Conservation (phyloP, 2,888 invertebrate species). For the Zygaena filipendulae region DNA sequence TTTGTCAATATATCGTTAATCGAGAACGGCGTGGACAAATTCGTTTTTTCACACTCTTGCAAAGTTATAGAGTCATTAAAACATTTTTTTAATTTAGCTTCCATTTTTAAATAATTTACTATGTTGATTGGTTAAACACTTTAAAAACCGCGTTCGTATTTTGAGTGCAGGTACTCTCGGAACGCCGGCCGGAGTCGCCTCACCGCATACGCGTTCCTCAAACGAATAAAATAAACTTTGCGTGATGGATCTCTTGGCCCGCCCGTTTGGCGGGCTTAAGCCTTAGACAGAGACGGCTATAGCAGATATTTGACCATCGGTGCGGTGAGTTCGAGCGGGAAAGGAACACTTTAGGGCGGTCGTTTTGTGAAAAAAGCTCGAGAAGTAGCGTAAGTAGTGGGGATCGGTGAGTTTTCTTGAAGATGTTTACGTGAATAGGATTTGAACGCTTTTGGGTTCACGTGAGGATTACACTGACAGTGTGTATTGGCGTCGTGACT, state of each 20-base stretch:
- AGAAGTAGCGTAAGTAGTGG: constrained; percentile 64
- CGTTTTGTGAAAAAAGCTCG: constrained; percentile 59
- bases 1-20: constrained; percentile 78
- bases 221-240: constrained; percentile 68
- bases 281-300: constrained; percentile 45
- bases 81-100: constrained; percentile 49
- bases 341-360: constrained; percentile 32
- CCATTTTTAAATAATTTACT: constrained; percentile 41
- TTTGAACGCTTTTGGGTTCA: constrained; percentile 49
- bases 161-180: no score
- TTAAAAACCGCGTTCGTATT: no score
- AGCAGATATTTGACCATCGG: constrained; percentile 11
- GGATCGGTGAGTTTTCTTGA: constrained; percentile 67
- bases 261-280: constrained; percentile 55
- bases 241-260: constrained; percentile 61
- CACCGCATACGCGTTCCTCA: constrained; percentile 60
- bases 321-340: constrained; percentile 27
- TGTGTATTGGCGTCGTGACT: constrained; percentile 28
- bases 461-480: constrained; percentile 28
- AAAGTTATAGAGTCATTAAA: constrained; percentile 39
- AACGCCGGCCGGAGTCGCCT: constrained; percentile 32
- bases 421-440: constrained; percentile 66
- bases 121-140: constrained; percentile 33
- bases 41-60: constrained; percentile 54
- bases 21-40: constrained; percentile 73